phyloP scores from a whole-genome alignment of 2,797 vertebrate species.

The Sebastes hubbsi region DNA sequence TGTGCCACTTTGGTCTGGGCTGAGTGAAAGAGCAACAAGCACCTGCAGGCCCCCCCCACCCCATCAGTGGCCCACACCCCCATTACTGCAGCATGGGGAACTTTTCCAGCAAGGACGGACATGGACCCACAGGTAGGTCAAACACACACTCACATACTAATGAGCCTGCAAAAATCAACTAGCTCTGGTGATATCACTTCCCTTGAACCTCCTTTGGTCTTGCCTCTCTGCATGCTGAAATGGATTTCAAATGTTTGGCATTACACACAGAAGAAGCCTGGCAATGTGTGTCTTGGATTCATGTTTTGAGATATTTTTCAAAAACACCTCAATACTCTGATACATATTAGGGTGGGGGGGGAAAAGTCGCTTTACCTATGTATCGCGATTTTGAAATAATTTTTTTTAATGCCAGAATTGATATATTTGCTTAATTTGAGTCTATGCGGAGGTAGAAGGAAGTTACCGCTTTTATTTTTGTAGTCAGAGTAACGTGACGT shows the following conservation, averaged over 20 bases:
- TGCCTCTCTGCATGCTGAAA: neutral
- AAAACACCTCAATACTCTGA: too few relatives aligned
- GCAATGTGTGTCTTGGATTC: neutral
- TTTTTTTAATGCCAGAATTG: too few relatives aligned
- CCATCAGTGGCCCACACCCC: conserved; percentile 34
- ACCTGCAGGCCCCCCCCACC: conserved; percentile 38
- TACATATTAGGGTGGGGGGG: too few relatives aligned
- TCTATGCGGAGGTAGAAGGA: too few relatives aligned
- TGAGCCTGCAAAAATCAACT: neutral
- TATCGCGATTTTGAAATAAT: too few relatives aligned
- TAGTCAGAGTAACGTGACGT: too few relatives aligned
- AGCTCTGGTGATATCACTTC: neutral
- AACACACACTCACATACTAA: neutral
- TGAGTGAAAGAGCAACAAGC: conserved; percentile 41
- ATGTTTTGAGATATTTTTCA: too few relatives aligned
- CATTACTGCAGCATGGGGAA: conserved; percentile 80
- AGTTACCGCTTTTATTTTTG: too few relatives aligned
- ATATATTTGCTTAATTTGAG: too few relatives aligned
- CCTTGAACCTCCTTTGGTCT: neutral
- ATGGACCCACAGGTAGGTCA: conserved; percentile 76
- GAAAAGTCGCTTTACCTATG: too few relatives aligned
- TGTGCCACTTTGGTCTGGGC: conserved; percentile 26
- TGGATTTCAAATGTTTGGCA: conserved; percentile 16
- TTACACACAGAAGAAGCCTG: neutral
- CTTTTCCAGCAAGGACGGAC: conserved; percentile 80